Base-by-base conservation (phyloP, 2,797 vertebrate species). In the Silurus aristotelis region DNA sequence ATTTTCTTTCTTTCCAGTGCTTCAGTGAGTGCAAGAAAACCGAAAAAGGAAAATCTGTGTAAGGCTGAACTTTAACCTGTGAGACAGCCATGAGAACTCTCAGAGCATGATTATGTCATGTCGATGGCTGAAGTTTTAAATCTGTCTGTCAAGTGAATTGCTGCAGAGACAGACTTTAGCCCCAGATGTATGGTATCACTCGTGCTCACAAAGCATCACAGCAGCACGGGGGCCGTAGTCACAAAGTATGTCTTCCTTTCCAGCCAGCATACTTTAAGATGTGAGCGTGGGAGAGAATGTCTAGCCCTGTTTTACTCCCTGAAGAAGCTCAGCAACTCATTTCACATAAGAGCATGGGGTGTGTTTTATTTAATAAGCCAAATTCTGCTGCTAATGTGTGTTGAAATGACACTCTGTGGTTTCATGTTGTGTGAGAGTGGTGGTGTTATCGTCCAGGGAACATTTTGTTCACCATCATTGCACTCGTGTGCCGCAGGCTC, bases 311-410 rank as follows among this genome's bases (percentile, higher is more conserved):
- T 80, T 67, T 31, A 55, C 25, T 80, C 46, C 27, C 3, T 43
- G 58, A 31, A 61, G 73, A 43, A 77, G 71, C 80, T 72, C 68
- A 79, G 83, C 85, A 78, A 67, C 77, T 87, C 58, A 56, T 25
- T 64, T 85, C 76, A 68, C 80, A 17, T 64, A 82, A 86, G 84
- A 48, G 13, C 56, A 17, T 38, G 38, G 38, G 81, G 79, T 64
- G 38, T 77, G 73, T 89, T 80, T 87, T 73, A 84, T 85, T 86
- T 89, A 88, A 88, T 82, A 82, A 87, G 61, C 72, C 80, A 68
- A 78, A 85, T 83, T 88, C 56, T 17, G 25, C 56, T 17, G 25
- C 71, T 85, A 86, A 87, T 87, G 81, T 82, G 84, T 80, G 76
- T 83, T 84, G 56, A 88, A 86, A 87, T 82, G 82, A 71, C 27